These are phyloP conservation scores for Xiphias gladius DNA, from an alignment of 2,113 vertebrate genomes.

Conservation along the genomic window DNA sequence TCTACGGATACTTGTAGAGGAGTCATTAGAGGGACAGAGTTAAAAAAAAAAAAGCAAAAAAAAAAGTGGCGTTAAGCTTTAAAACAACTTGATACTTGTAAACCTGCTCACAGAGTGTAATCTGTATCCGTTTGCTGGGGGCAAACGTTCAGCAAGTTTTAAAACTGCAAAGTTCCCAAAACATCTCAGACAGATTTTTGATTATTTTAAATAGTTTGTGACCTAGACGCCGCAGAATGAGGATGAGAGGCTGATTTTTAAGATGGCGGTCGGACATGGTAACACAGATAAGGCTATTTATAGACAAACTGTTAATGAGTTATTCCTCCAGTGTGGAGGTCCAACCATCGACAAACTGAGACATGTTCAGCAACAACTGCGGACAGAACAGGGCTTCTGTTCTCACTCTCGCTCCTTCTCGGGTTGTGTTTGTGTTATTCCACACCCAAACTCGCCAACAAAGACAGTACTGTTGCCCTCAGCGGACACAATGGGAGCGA, in stretches of 20 bases:
- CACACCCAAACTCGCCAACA: slow-evolving; percentile 39
- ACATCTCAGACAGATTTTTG: background rate
- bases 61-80: no score
- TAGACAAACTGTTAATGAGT: slow-evolving; percentile 27
- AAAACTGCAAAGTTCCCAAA: background rate
- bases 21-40: background rate
- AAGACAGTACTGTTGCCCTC: slow-evolving; percentile 45
- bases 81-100: no score
- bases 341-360: background rate
- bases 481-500: background rate
- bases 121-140: background rate
- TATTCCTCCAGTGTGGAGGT: background rate
- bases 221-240: background rate
- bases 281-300: slow-evolving; percentile 32
- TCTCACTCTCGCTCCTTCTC: slow-evolving; percentile 8
- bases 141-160: background rate
- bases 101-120: no score
- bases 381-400: slow-evolving; percentile 19
- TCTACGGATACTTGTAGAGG: background rate
- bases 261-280: slow-evolving; percentile 2
- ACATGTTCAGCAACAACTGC: background rate
- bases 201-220: background rate
- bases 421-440: slow-evolving; percentile 31
- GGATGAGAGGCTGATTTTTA: slow-evolving; percentile 7
- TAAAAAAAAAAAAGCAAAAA: no score